Evolutionary conservation across 1,140 invertebrate genomes (phyloP), one percentile per base, ranked within the genome.

Genomic region (Nebria ingens): DNA sequence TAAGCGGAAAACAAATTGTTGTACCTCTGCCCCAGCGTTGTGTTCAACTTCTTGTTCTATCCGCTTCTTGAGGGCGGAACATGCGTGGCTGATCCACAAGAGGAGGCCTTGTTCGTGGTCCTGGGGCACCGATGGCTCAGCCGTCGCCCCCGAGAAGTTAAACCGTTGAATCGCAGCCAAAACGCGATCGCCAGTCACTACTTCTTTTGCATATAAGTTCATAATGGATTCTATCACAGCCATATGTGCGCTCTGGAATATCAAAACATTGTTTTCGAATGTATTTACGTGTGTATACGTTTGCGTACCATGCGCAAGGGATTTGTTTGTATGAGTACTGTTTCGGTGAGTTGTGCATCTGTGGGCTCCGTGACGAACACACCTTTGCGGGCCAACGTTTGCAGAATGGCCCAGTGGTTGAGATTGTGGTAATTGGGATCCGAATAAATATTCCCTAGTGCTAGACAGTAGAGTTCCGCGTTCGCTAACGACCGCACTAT

Each of bases 201-300:
- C 88, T 75, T 97, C 92, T 66, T 89, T 87, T 59, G 93, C 86
- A 75, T 97, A 97, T 58, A 98, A 80, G 63, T 83, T 80, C 94
- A 99, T 98, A 69, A 98, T 79, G 61, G 91, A 90, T 78, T 98
- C 94, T 74, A 97, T 95, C 72, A 99, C 88, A 71, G 90, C 84
- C 83, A 98, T 86, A 75, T 99, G 96, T 61, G 92, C 91, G 71
- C 82, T 87, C 95, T 98, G 70, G 34, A 76, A 74, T 34, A n/a
- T n/a, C n/a, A n/a, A n/a, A n/a, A n/a, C n/a, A n/a, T n/a, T n/a
- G n/a, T n/a, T n/a, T n/a, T n/a, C n/a, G n/a, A n/a, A n/a, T n/a
- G n/a, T 34, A 34, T 34, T 34, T 34, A 34, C 6, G 25, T 34
- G 25, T 34, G n/a, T n/a, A 34, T 6, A n/a, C 25, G 25, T 34